A percentile compares a stretch with the other conserved stretches of the same genome.
Evolutionary conservation across 2,888 invertebrate species (phyloP).

Genomic region (Parelbella ahira): DNA sequence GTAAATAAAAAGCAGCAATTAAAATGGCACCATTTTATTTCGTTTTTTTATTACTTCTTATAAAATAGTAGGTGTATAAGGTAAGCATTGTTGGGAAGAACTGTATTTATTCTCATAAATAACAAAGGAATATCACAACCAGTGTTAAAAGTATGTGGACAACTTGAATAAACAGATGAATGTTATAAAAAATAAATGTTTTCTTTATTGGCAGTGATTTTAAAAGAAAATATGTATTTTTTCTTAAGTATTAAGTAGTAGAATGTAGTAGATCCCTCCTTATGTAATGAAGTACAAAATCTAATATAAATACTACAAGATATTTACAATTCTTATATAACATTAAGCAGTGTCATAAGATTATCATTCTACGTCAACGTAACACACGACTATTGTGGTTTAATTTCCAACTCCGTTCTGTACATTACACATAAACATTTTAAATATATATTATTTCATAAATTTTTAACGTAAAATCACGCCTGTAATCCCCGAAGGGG

Average conservation of each 20-base stretch:
- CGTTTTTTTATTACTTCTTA: slow-evolving; percentile 28
- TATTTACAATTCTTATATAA: slow-evolving; percentile 35
- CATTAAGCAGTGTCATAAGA: slow-evolving; percentile 10
- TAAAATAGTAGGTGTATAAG: slow-evolving; percentile 49
- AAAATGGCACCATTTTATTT: slow-evolving; percentile 64
- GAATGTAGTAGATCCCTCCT: slow-evolving; percentile 8
- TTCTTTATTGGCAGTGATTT: slow-evolving; percentile 44
- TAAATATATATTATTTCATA: too few species aligned
- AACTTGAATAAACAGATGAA: slow-evolving; percentile 1
- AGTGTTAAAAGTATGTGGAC: too few species aligned
- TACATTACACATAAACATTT: too few species aligned
- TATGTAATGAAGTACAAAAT: slow-evolving; percentile 47
- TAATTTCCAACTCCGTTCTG: too few species aligned
- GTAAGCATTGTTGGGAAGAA: slow-evolving; percentile 42
- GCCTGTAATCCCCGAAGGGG: too few species aligned
- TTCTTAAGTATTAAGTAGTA: slow-evolving; percentile 17
- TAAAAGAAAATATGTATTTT: slow-evolving; percentile 1
- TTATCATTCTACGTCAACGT: too few species aligned
- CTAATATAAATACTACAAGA: slow-evolving; percentile 44
- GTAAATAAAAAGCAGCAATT: slow-evolving; percentile 35
- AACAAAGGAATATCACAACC: slow-evolving; percentile 67
- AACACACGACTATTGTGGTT: too few species aligned
- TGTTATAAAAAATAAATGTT: slow-evolving; percentile 25
- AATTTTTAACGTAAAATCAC: too few species aligned
- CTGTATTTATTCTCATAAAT: slow-evolving; percentile 30